Evolutionary conservation across 2,797 vertebrate species (phyloP), one percentile per base, ranked within the genome.

Genomic region (Sparus aurata): DNA sequence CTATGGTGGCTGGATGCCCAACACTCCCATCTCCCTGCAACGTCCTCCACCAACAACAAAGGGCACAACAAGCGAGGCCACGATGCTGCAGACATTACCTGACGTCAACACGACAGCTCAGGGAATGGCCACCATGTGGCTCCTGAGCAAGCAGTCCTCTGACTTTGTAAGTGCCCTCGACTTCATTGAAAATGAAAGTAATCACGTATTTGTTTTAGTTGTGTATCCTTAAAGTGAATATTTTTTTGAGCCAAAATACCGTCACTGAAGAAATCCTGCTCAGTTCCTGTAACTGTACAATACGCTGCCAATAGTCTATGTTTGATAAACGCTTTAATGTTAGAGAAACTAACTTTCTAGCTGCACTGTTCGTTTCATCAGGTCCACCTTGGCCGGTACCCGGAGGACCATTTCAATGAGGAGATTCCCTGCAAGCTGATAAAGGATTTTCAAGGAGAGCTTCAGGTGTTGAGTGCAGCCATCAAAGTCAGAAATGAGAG

Each of bases 1-100:
- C 77, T 90, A 80, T 2, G 86, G 67, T 12, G 75, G 78, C 60
- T 92, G 87, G 87, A 92, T 93, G 89, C 88, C 90, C 65, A 93
- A 93, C 86, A 65, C 49, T 23, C 91, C 89, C 45, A 23, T 67
- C 17, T 12, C 89, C 4, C 66, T 93, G 34, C 84, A 90, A 57
- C 78, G 0, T 1, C 87, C 90, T 61, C 92, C 92, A 53, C 90
- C 90, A 3, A 89, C 83, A 25, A 73, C 15, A 15, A 92, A 93
- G 38, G 89, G 85, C 12, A 78, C 9, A 12, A 10, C 83, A 34
- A 79, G 12, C 0, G 20, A 91, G 30, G 71, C 27, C 25, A 83
- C 68, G 0, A 63, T 93, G 69, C 43, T 93, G 53, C 4, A 63
- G 2, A 90, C 90, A 0, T 38, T 93, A 0, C 91, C 91, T 10